phyloP scores from a whole-genome alignment of 2,888 invertebrate species.

The Aphodius sticticus region DNA sequence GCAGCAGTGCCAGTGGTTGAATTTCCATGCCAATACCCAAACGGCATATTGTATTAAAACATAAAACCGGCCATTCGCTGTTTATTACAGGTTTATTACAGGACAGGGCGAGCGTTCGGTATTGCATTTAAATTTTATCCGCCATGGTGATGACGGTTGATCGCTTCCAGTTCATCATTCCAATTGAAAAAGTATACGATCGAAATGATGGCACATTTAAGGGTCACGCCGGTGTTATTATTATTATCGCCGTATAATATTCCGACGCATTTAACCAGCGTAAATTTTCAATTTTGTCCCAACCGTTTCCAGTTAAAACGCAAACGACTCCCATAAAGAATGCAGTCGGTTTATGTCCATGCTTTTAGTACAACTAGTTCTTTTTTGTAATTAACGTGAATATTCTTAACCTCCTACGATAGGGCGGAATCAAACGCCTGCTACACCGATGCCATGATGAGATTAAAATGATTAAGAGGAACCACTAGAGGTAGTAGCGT shows the following conservation, averaged over 20 bases:
- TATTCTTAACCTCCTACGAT: no score
- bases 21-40: not conserved
- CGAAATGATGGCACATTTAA: not conserved
- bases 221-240: not conserved
- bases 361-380: no score
- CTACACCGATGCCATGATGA: no score
- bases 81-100: not conserved
- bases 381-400: no score
- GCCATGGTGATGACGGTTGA: not conserved
- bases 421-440: no score
- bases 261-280: not conserved
- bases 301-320: not conserved
- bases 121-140: conserved; percentile 4
- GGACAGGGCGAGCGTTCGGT: not conserved
- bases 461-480: no score
- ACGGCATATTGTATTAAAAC: not conserved
- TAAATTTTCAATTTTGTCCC: not conserved
- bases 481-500: no score
- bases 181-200: not conserved
- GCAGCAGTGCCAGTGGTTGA: not conserved
- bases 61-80: not conserved
- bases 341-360: not conserved
- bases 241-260: not conserved
- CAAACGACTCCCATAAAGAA: not conserved
- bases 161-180: not conserved